Base-by-base conservation (phyloP, 2,888 invertebrate species). In the Drosophila flavopinicola region DNA sequence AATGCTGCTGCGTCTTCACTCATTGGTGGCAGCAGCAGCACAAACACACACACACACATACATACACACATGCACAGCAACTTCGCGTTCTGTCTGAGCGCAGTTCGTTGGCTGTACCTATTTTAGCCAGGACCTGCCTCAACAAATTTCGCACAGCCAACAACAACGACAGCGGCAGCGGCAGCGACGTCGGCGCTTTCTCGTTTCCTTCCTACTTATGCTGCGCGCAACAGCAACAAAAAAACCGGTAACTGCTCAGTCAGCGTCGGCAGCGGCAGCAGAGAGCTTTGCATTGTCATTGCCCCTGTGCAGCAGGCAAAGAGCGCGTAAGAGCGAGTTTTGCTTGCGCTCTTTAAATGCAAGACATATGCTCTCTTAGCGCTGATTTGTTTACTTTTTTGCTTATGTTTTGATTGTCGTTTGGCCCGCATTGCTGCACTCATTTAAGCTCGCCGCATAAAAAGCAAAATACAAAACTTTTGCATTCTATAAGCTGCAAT, bases 71-170 rank as follows among this genome's bases (percentile, higher is more conserved):
- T 11, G 30, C 23, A 42, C 24, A 47, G 30, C 42, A 38, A 20
- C 25, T 54, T 53, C 51, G 51, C 52, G 59, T 53, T 75, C 52
- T 59, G 80, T 83, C 86, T 84, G 86, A 64, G 80, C 69, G 64
- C 83, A 87, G 90, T 89, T 90, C 89, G 89, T 90, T 89, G 90
- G 89, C 89, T 89, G 89, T 89, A 89, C 89, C 89, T 89, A 90
- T 88, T 85, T 74, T 74, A 74, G 84, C 83, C 89, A 89, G 90
- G 89, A 90, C 89, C 89, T 89, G 88, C 90, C 89, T 89, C 89
- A 89, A 89, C 87, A 89, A 80, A 79, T 66, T 76, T 85, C 75
- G 73, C 70, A 73, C 72, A 70, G 57, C 13, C 54, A 56, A 71
- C 68, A 64, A 66, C 56, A 33, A 59, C 57, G 15, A 35, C 63